Evolutionary conservation across 1,140 invertebrate genomes (phyloP).

Genomic region (Drosophila nannoptera): DNA sequence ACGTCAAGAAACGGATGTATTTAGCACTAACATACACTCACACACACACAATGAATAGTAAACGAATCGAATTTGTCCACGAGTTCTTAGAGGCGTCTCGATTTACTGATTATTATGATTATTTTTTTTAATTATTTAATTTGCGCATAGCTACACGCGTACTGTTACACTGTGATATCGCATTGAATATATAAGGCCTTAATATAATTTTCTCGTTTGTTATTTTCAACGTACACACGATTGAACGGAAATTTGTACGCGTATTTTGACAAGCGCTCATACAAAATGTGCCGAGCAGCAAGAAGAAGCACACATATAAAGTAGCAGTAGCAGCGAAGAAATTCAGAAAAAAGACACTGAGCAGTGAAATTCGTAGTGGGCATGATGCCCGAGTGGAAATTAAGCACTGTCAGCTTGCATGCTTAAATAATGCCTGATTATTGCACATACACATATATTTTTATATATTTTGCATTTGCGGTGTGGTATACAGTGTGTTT

Average conservation of each 20-base stretch:
- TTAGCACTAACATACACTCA: constrained; percentile 1
- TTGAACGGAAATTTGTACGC: constrained; percentile 61
- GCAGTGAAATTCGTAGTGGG: constrained; percentile 44
- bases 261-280: constrained; percentile 72
- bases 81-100: constrained; percentile 39
- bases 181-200: neutral
- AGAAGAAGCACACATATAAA: constrained; percentile 58
- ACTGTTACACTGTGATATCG: neutral
- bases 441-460: constrained; percentile 3
- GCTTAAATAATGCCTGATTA: neutral
- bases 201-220: constrained; percentile 18
- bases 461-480: neutral
- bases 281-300: constrained; percentile 71
- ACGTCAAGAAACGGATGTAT: constrained; percentile 34
- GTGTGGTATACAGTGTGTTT: neutral
- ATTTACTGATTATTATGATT: constrained; percentile 31
- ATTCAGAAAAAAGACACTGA: constrained; percentile 68
- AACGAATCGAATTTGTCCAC: constrained; percentile 58
- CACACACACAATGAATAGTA: constrained; percentile 42
- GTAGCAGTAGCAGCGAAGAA: constrained; percentile 48
- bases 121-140: constrained; percentile 10
- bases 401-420: constrained; percentile 11
- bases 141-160: constrained; percentile 13
- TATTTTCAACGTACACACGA: constrained; percentile 43
- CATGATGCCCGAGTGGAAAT: constrained; percentile 41